Conservation (phyloP, 2,113 vertebrate genomes). For the Verasper variegatus region DNA sequence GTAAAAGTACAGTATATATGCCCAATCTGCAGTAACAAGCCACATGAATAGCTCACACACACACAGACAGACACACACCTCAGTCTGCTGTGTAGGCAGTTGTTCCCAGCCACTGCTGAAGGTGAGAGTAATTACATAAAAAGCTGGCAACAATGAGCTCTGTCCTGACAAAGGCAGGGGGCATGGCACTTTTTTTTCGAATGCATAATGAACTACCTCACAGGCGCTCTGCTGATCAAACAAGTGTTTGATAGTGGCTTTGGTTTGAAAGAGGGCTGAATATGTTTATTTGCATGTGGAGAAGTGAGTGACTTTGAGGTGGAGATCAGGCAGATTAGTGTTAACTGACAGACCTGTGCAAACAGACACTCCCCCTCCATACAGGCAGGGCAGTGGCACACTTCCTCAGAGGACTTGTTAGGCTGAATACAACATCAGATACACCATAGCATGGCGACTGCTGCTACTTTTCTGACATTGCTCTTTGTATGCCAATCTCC, state of each 20-base stretch:
- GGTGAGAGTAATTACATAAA: conserved; percentile 81
- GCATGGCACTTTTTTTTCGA: background rate
- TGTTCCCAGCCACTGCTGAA: conserved; percentile 62
- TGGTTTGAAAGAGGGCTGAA: conserved; percentile 73
- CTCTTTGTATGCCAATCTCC: conserved; percentile 40
- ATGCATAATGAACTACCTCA: conserved; percentile 50
- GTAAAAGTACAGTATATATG: conserved; percentile 40
- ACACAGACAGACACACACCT: conserved; percentile 15
- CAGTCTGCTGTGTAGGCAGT: conserved; percentile 32
- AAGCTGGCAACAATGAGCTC: conserved; percentile 70
- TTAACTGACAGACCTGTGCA: conserved; percentile 77
- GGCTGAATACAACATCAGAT: conserved; percentile 48
- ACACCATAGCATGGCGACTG: conserved; percentile 29
- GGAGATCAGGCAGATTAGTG: conserved; percentile 81
- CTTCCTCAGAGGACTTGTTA: conserved; percentile 63
- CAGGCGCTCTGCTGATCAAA: conserved; percentile 76
- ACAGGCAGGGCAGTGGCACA: conserved; percentile 46
- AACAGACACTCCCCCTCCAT: conserved; percentile 73
- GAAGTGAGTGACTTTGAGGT: conserved; percentile 78
- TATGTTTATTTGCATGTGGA: conserved; percentile 78
- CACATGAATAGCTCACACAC: conserved; percentile 24
- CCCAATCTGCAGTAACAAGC: conserved; percentile 39
- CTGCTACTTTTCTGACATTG: conserved; percentile 36
- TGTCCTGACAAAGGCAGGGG: conserved; percentile 35
- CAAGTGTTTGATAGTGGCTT: conserved; percentile 78